These are phyloP conservation scores for Mesodorylaimus sp. DNA, from an alignment of 2,888 invertebrate species.

Conservation along the genomic window DNA sequence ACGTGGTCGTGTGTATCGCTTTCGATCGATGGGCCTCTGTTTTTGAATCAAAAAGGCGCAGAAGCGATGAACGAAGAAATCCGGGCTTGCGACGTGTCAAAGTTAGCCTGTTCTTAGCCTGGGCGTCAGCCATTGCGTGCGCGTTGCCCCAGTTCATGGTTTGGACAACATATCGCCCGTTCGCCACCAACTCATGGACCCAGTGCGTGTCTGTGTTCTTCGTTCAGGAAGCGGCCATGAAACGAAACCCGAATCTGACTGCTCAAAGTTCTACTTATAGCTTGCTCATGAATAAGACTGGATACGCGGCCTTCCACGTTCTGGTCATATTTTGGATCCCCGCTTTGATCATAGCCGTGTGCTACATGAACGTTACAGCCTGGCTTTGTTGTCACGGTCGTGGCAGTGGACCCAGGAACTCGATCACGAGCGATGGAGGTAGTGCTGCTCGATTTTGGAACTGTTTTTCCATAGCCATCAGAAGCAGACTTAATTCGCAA, in stretches of 20 bases:
- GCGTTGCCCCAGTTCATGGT: not conserved
- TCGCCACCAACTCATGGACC: not conserved
- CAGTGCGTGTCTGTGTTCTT: not conserved
- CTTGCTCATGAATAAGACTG: not conserved
- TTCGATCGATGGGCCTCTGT: no score
- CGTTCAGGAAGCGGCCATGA: not conserved
- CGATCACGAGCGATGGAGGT: no score
- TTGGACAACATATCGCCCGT: not conserved
- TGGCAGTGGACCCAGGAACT: no score
- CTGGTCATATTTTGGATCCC: conserved; percentile 6
- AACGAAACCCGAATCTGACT: no score
- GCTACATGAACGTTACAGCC: not conserved
- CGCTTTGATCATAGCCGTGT: not conserved
- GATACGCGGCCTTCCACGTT: conserved; percentile 3
- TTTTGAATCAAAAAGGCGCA: no score
- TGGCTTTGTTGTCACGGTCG: no score
- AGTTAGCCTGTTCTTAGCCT: no score
- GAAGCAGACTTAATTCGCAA: no score
- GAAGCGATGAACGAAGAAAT: no score
- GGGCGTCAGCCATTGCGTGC: conserved; percentile 1
- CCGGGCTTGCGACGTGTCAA: no score
- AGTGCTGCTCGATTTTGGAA: no score
- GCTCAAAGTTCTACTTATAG: not conserved
- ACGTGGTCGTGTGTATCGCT: conserved; percentile 29
- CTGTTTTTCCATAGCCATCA: no score